Conservation (phyloP, 1,140 invertebrate genomes). For the Drosophila equinoxialis region DNA sequence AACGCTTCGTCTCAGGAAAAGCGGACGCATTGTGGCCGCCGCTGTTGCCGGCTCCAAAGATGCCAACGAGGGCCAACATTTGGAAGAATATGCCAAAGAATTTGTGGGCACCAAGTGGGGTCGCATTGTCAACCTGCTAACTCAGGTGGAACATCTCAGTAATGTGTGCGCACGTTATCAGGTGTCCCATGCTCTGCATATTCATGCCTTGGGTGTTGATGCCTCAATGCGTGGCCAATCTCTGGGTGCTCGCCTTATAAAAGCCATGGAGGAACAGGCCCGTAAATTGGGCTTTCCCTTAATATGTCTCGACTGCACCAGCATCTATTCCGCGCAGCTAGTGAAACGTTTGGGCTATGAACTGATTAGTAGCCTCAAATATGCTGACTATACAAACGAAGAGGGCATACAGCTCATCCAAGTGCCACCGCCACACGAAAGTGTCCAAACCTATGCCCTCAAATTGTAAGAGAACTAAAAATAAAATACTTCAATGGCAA, state of each 20-base stretch:
- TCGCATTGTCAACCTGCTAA: constrained; percentile 46
- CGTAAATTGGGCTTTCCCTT: constrained; percentile 44
- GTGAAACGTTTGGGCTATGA: constrained; percentile 50
- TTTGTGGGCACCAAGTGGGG: constrained; percentile 59
- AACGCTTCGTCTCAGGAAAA: constrained; percentile 11
- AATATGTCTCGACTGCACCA: constrained; percentile 63
- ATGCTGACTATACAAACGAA: constrained; percentile 48
- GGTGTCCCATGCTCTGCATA: constrained; percentile 45
- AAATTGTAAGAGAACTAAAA: constrained; percentile 18
- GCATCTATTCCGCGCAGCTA: constrained; percentile 57
- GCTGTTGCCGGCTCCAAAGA: constrained; percentile 57
- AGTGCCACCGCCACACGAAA: constrained; percentile 57
- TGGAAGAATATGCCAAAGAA: constrained; percentile 17
- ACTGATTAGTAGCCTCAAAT: constrained; percentile 42
- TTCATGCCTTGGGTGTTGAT: constrained; percentile 61
- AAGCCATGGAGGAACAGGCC: constrained; percentile 23
- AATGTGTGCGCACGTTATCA: constrained; percentile 47
- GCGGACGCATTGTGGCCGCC: constrained; percentile 50
- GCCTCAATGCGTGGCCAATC: constrained; percentile 37
- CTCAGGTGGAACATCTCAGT: constrained; percentile 33
- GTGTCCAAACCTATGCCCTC: constrained; percentile 58
- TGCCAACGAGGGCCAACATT: constrained; percentile 8
- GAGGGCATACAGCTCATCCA: constrained; percentile 48
- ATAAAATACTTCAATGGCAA: too few relatives aligned
- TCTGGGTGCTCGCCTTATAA: constrained; percentile 49